Base-by-base conservation (phyloP, 2,888 invertebrate species). In the Druceiella hillmani region DNA sequence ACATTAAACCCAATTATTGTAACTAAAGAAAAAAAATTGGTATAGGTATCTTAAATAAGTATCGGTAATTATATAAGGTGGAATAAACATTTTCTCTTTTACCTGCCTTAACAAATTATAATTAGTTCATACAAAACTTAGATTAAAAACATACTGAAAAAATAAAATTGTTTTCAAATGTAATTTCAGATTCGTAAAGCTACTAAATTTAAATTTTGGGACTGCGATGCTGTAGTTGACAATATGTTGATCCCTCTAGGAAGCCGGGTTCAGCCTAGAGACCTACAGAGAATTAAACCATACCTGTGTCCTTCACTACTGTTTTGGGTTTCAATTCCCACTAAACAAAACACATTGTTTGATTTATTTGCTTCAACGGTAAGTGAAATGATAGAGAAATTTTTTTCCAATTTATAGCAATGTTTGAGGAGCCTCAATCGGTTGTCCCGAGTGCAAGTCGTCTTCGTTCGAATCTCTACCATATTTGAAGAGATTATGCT, bases 361-460 rank as follows among this genome's bases (percentile, higher is more conserved):
- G 64, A 72, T 47, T 28, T 71, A 1, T 54, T 71, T 11, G 53
- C 69, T 24, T 69, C 68, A 38, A 64, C 72, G n/a, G 73, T 74
- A 46, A 62, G 65, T 61, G 4, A 33, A 7, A 13, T 32, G 3
- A 16, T 2, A 13, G 10, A 25, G 15, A 17, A 38, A 11, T 15
- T 31, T 4, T 27, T n/a, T 11, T 27, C 9, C 16, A 36, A 12
- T 13, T 33, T 36, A 13, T 13, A 5, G n/a, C n/a, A n/a, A n/a
- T n/a, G n/a, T n/a, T n/a, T n/a, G n/a, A n/a, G n/a, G n/a, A n/a
- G n/a, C n/a, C n/a, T n/a, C n/a, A n/a, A n/a, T n/a, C n/a, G n/a
- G n/a, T n/a, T n/a, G n/a, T n/a, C n/a, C n/a, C n/a, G n/a, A n/a
- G n/a, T n/a, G n/a, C n/a, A n/a, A n/a, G n/a, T n/a, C n/a, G n/a